phyloP scores from a whole-genome alignment of 35 echinoderm and acorn worm genomes.

The Patiria miniata region DNA sequence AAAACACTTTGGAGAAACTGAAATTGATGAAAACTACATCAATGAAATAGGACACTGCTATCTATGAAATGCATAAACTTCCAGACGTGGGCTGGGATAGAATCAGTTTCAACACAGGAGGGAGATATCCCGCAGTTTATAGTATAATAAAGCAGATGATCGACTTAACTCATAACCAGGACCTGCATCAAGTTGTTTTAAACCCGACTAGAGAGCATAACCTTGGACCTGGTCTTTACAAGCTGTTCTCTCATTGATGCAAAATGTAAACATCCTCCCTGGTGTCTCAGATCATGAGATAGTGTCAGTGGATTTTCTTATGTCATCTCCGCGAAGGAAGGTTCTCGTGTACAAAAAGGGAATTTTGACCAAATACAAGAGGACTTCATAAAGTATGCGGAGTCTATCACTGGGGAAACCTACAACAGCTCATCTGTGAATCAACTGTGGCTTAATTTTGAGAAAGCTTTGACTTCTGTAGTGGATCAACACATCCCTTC shows the following conservation, averaged over 20 bases:
- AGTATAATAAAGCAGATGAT: constrained; percentile 42
- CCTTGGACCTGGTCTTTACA: constrained; percentile 48
- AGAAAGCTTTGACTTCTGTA: neutral
- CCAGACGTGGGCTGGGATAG: constrained; percentile 30
- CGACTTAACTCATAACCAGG: neutral
- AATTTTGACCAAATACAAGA: neutral
- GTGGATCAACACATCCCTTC: constrained; percentile 1
- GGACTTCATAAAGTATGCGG: neutral
- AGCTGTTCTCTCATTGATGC: constrained; percentile 17
- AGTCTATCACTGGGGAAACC: neutral
- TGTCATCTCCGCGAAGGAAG: constrained; percentile 32
- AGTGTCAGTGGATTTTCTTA: neutral
- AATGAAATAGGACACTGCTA: too few relatives aligned
- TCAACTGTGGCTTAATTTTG: neutral
- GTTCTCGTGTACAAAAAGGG: constrained; percentile 9
- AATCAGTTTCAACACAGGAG: constrained; percentile 19
- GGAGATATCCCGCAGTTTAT: constrained; percentile 26
- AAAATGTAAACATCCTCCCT: constrained; percentile 26
- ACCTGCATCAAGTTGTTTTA: constrained; percentile 27
- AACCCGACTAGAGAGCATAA: constrained; percentile 22
- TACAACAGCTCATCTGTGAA: neutral
- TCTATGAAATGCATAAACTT: too few relatives aligned
- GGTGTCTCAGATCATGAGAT: constrained; percentile 43
- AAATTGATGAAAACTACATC: too few relatives aligned
- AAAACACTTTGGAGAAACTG: too few relatives aligned